Percentiles rank a stretch among this genome's conserved stretches.
These are phyloP conservation scores for Gambusia yucatana DNA, from an alignment of 2,797 vertebrate genomes.

Conservation along the genomic window DNA sequence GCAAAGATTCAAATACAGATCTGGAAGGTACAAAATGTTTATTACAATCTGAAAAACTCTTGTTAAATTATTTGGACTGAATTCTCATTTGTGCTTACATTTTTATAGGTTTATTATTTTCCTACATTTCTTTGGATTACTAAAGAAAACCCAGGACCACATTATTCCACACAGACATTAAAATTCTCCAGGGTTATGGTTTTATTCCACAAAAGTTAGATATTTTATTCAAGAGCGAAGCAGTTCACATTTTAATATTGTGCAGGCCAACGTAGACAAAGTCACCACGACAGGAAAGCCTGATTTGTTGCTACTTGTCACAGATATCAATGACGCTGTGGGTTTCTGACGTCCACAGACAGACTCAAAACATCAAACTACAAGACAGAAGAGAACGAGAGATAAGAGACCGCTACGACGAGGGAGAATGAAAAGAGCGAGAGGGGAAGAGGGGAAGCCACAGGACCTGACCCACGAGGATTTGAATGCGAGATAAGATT, in stretches of 20 bases:
- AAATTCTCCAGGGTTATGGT: background rate
- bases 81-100: background rate
- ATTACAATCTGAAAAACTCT: background rate
- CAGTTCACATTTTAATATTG: background rate
- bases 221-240: background rate
- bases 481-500: constrained; percentile 45
- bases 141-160: background rate
- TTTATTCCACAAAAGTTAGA: background rate
- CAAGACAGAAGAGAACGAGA: constrained; percentile 10
- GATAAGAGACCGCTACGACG: constrained; percentile 9
- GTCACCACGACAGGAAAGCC: background rate
- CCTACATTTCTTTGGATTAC: no score
- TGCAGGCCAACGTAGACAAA: background rate
- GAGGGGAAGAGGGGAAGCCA: background rate
- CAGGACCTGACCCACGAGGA: constrained; percentile 40
- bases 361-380: constrained; percentile 22
- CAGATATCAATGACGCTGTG: constrained; percentile 6
- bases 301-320: background rate
- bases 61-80: background rate
- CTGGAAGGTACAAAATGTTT: background rate
- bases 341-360: background rate
- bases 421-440: background rate
- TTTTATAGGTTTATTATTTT: background rate
- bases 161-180: background rate
- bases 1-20: background rate